phyloP scores from a whole-genome alignment of 2,113 vertebrate species.

The Gymnorhina tibicen region DNA sequence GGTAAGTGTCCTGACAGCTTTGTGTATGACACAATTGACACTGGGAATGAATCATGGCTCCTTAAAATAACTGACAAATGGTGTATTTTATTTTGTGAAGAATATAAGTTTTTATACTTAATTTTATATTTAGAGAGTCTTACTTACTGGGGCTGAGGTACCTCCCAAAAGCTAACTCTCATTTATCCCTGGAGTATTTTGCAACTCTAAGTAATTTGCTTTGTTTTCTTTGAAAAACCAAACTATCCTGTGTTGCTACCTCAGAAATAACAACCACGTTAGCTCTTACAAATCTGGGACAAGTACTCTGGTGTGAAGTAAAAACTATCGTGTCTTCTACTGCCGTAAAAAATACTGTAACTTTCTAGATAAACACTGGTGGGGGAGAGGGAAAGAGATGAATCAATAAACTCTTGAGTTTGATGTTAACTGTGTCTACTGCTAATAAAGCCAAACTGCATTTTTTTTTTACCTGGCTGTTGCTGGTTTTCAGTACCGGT shows the following conservation, averaged over 20 bases:
- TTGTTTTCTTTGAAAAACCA: not conserved
- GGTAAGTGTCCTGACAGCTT: not conserved
- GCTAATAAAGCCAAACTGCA: not conserved
- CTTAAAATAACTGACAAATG: not conserved
- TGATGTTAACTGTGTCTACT: not conserved
- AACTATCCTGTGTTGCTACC: not conserved
- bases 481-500: constrained; percentile 84
- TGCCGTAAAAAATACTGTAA: not conserved
- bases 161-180: not conserved
- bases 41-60: not conserved
- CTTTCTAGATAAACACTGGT: not conserved
- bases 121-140: not conserved
- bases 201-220: not conserved
- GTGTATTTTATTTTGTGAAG: not conserved
- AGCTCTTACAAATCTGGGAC: not conserved
- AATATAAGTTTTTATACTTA: not conserved
- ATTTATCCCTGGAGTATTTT: not conserved
- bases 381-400: not conserved
- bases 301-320: not conserved
- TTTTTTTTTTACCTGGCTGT: constrained; percentile 80
- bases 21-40: not conserved
- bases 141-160: not conserved
- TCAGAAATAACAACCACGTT: not conserved
- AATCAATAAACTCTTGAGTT: not conserved
- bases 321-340: not conserved